Base-by-base conservation (phyloP, 2,113 vertebrate species). In the Bubo bubo region DNA sequence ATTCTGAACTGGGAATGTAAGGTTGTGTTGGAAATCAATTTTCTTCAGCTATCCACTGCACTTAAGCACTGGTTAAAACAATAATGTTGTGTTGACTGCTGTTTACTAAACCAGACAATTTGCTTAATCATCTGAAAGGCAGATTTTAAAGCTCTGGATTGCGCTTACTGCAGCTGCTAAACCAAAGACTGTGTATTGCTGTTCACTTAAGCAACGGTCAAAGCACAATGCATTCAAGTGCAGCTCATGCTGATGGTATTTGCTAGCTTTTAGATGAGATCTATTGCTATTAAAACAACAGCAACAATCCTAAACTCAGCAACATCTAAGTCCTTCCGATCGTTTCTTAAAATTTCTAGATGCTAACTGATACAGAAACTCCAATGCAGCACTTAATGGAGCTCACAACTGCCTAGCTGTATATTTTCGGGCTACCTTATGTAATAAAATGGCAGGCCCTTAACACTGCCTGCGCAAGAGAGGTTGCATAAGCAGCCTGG, bases 401-500 rank as follows among this genome's bases (percentile, higher is more conserved):
- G 75, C 80, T 94, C 85, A 73, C 80, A 70, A 91, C 66, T 91
- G 39, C 47, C 47, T 63, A 7, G 83, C 39, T 71, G 24, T 87
- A 63, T 93, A 47, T 64, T 91, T 97, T 96, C 58, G 67, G 93
- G 83, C 81, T 93, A 79, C 77, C 53, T 96, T 96, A 95, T 87
- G 74, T 90, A 96, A 95, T 63, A 45, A 94, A 93, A 95, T 89
- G 93, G 91, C 96, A 90, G 93, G 91, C 60, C 93, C 49, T 91
- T 52, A 17, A 17, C 77, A 5, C 86, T 70, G 89, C 60, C 63
- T 79, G 84, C n/a, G 6, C 12, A 35, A 91, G 86, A 6, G 30
- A 94, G 81, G 80, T 93, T 97, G 93, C 91, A 93, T 95, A 97
- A 96, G 95, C 94, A 91, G 91, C 89, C 89, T 45, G 30, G 70